Base-by-base conservation (phyloP, 1,140 invertebrate species). In the Drosophila parabipectinata region DNA sequence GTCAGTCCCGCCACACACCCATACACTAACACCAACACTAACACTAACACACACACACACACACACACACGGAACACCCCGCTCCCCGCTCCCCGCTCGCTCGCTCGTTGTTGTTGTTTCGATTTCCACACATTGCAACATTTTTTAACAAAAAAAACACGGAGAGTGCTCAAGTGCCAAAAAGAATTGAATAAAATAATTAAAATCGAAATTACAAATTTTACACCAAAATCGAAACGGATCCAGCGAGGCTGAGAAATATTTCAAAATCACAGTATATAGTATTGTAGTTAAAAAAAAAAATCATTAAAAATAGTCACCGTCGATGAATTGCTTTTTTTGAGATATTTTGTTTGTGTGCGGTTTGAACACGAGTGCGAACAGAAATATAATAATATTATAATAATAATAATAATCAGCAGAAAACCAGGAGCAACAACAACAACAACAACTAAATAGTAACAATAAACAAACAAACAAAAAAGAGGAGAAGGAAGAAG, bases 301-400 rank as follows among this genome's bases (percentile, higher is more conserved):
- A 32, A 32, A 7, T 30, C 18, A 30, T 30, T 8, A 37, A 12
- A 37, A 37, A 37, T 37, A 37, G 34, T 37, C 10, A 4, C 34
- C 34, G 18, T 18, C 44, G 44, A 47, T 37, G 34, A 47, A 47
- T 21, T 21, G 15, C 21, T 69, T 69, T 69, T 69, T 69, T 67
- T 56, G 64, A 52, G 34, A 57, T 30, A 56, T 69, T 69, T 69
- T 69, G 44, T 69, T 69, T 3, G 15, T 57, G 66, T 69, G 66
- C 52, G 66, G 52, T 26, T 69, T 39, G 64, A 69, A 69, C 66
- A 69, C 63, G 66, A 69, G 63, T 69, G 66, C 66, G 52, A 69
- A 69, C 26, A 50, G 63, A 69, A 69, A n/a, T 37, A 37, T n/a
- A 53, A 53, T 18, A 53, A 21, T 21, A 21, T 52, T 50, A 51